Evolutionary conservation across 2,888 invertebrate genomes (phyloP).

Genomic region (Conomelus anceps): DNA sequence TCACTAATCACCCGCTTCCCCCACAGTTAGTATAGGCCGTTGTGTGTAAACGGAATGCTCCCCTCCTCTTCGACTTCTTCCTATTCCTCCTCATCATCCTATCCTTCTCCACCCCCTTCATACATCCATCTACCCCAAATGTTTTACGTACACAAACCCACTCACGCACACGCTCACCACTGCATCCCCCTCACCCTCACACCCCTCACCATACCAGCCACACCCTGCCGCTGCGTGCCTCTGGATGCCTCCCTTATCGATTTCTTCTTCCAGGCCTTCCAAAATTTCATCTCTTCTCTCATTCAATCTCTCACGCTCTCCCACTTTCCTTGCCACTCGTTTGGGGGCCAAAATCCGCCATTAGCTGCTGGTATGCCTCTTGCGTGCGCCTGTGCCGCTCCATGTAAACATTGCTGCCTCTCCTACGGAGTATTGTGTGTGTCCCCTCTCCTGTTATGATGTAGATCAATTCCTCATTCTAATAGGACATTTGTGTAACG

Average conservation of each 20-base stretch:
- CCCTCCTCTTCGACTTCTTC: not conserved
- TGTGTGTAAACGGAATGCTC: not conserved
- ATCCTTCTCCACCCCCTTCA: too few species aligned
- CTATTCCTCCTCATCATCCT: not conserved
- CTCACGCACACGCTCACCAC: not conserved
- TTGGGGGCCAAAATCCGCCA: not conserved
- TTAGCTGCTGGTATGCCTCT: not conserved
- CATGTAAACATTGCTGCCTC: not conserved
- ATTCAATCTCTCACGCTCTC: not conserved
- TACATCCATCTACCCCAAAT: not conserved
- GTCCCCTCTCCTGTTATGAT: not conserved
- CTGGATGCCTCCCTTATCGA: not conserved
- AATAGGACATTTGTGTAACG: not conserved
- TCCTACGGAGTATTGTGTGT: not conserved
- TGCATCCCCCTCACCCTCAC: not conserved
- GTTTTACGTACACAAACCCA: not conserved
- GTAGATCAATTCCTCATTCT: not conserved
- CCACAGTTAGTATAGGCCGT: not conserved
- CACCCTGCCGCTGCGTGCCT: slow-evolving; percentile 4
- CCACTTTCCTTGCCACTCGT: not conserved
- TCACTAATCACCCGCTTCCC: not conserved
- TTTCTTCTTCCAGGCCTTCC: slow-evolving; percentile 11
- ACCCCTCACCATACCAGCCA: not conserved
- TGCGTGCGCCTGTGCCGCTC: not conserved
- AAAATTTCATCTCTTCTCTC: not conserved